phyloP scores from a whole-genome alignment of 2,797 vertebrate genomes.

The Poecilia velifera region DNA sequence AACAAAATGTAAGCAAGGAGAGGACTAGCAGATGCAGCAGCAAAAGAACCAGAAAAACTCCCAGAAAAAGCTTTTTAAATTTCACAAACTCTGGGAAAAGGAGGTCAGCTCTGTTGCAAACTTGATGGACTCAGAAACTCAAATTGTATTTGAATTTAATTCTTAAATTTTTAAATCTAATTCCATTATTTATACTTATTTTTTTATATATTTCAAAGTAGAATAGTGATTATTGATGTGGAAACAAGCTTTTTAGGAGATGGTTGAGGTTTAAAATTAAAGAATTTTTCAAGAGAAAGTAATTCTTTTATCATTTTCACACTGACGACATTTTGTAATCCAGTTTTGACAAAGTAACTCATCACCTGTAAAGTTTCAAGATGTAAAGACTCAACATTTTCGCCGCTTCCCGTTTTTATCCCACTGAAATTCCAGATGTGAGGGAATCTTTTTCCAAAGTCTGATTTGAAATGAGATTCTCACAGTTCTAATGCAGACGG shows the following conservation, averaged over 20 bases:
- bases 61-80: conserved; percentile 24
- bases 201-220: background rate
- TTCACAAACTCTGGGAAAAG: background rate
- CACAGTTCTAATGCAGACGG: background rate
- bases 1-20: conserved; percentile 42
- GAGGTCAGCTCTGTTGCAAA: conserved; percentile 6
- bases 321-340: background rate
- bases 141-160: background rate
- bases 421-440: background rate
- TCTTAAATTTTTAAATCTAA: background rate
- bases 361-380: background rate
- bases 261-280: background rate
- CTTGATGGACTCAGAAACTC: background rate
- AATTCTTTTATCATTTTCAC: background rate
- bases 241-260: background rate
- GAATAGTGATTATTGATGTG: background rate
- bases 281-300: background rate
- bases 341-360: background rate
- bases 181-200: background rate
- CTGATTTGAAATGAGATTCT: background rate
- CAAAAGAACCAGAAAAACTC: conserved; percentile 20
- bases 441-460: background rate
- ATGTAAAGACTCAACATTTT: background rate
- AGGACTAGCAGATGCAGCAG: conserved; percentile 45
- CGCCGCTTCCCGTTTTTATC: background rate